Base-by-base conservation (phyloP, 2,113 vertebrate species). In the mouse (Mus musculus) region DNA sequence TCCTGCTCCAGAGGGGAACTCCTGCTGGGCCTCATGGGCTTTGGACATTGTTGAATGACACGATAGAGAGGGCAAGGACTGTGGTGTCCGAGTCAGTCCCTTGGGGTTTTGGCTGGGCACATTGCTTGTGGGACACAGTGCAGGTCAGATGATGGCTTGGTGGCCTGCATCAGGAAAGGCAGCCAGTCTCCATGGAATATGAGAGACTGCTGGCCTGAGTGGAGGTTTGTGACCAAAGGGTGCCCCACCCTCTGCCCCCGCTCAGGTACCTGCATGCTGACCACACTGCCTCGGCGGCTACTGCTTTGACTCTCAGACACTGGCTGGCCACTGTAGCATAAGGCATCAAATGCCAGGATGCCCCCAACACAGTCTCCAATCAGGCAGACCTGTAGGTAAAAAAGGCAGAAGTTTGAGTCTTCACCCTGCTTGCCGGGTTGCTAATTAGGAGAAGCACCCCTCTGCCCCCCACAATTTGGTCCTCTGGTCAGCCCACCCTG, bases 291-390 rank as follows among this genome's bases (percentile, higher is more conserved):
- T 73, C 99, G 98, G 28, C 99, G 99, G 95, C 99, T 99, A 98
- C 99, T 99, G 99, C 99, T 99, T 87, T 99, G 99, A 97, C 99
- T 99, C 97, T 99, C 99, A 0, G 98, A 99, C 95, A 99, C 99
- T 0, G 99, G 99, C 98, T 99, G 98, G 94, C 98, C 99, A 98
- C 99, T 99, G 97, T 98, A 99, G 98, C 99, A 99, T 36, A 99
- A 98, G 97, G 99, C 99, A 59, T 99, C 99, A 1, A 99, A 99
- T 0, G 99, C 99, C 98, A 99, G 98, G 97, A 99, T 99, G 1
- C 99, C 99, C n/a, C 99, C 99, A 0, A 99, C 99, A 42, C 99
- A 99, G 98, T 99, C 99, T 19, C 99, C 99, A 0, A 99, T 99
- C 72, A 99, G 98, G 96, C 99, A 99, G 92, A 99, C 99, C 99